Base-by-base conservation (phyloP, 2,113 vertebrate species). In the Phaethornis superciliosus region DNA sequence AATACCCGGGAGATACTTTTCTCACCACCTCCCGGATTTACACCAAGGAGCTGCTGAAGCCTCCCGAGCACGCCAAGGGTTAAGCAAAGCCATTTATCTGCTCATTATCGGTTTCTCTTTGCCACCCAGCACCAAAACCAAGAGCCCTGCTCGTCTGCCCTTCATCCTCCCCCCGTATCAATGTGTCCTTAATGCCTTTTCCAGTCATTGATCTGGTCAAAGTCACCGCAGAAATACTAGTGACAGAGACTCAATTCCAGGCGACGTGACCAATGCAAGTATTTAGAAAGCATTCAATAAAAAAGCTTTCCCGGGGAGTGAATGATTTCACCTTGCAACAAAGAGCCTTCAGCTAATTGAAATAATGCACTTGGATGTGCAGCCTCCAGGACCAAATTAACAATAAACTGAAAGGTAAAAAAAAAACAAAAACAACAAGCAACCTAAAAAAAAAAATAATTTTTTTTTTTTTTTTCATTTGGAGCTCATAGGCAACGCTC, bases 231-330 rank as follows among this genome's bases (percentile, higher is more conserved):
- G 95, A 92, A 96, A 88, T 12, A 75, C 92, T 81, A 64, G 89
- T 95, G 96, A 96, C 96, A 96, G 96, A 16, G 94, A 78, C 94
- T 97, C 95, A 20, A 96, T 97, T 83, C n/a, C 89, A 54, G 91
- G 84, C 70, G 82, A 89, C 83, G 95, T 42, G 95, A 88, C 86
- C 90, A 56, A 83, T 47, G 87, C 85, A 14, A 63, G 85, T 81
- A 46, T 96, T 95, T 94, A 79, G 95, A 52, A 47, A 89, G 93
- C 87, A 91, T 81, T 96, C 96, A 56, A 94, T 94, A 94, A 68
- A 83, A 74, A 89, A 93, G 79, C 94, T 46, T 95, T 77, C 28
- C 58, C 51, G 79, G 58, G 72, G 44, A 96, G 91, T 54, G 89
- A 93, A 90, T 32, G 89, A 88, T 92, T 93, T 93, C 87, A 85